These are phyloP conservation scores for Sphaerodactylus townsendi DNA, from an alignment of 2,113 vertebrate species.

Conservation along the genomic window DNA sequence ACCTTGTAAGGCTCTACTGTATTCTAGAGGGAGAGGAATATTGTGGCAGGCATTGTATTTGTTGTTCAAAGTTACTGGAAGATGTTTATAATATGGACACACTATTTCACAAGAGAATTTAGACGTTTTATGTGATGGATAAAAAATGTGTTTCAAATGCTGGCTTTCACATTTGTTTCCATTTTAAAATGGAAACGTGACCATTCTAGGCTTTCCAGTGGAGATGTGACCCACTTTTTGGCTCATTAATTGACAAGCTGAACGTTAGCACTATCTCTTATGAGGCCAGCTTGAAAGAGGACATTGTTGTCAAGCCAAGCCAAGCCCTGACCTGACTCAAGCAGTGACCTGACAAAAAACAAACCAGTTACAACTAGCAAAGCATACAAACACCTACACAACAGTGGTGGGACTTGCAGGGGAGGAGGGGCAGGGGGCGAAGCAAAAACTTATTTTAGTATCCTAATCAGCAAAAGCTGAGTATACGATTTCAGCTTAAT, in stretches of 20 bases:
- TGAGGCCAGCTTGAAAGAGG: slow-evolving; percentile 17
- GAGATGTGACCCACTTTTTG: slow-evolving; percentile 16
- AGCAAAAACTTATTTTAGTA: background rate
- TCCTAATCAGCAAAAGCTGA: background rate
- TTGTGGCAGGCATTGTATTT: no score
- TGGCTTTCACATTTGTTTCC: slow-evolving; percentile 8
- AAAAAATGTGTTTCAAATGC: background rate
- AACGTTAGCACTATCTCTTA: slow-evolving; percentile 23
- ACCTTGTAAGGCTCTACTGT: no score
- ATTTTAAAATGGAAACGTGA: background rate
- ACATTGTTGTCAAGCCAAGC: slow-evolving; percentile 29
- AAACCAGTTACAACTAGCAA: slow-evolving; percentile 13
- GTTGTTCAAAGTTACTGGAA: background rate
- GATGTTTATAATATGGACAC: no score
- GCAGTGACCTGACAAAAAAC: slow-evolving; percentile 28
- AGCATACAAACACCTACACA: slow-evolving; percentile 11
- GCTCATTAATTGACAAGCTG: slow-evolving; percentile 6
- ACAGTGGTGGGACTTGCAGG: background rate
- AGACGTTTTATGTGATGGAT: background rate
- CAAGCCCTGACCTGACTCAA: slow-evolving; percentile 31
- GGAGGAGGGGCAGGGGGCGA: background rate
- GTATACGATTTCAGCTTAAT: background rate
- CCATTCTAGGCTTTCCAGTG: background rate
- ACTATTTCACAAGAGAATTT: background rate
- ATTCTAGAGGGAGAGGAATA: no score